phyloP scores from a whole-genome alignment of 2,797 vertebrate species.

The Muraenolepis orangiensis region DNA sequence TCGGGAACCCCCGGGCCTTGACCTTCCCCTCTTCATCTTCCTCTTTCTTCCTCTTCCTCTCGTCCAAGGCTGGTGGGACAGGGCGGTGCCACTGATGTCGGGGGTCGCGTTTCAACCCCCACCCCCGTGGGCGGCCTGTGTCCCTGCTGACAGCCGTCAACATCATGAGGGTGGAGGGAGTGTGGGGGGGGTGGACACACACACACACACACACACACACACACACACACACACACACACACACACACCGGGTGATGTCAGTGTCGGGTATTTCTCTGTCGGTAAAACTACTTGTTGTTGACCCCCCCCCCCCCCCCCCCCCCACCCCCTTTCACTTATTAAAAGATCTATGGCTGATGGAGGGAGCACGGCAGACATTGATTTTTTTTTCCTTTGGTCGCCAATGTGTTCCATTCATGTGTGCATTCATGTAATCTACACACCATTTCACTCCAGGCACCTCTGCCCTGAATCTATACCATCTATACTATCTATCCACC shows the following conservation, averaged over 20 bases:
- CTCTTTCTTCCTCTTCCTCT: too few relatives aligned
- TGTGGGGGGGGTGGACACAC: too few relatives aligned
- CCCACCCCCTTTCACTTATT: neutral
- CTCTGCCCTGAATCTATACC: too few relatives aligned
- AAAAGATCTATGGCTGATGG: neutral
- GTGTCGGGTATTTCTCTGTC: neutral
- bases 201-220: too few relatives aligned
- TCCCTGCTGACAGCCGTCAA: neutral
- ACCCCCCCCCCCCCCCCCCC: neutral
- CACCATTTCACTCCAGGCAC: neutral
- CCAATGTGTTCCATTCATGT: neutral
- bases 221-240: too few relatives aligned
- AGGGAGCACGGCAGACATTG: neutral
- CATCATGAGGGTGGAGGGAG: neutral
- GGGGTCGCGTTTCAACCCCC: neutral
- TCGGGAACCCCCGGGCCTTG: constrained; percentile 46
- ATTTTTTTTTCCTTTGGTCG: neutral
- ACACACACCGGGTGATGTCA: neutral
- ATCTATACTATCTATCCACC: neutral
- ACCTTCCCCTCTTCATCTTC: constrained; percentile 58
- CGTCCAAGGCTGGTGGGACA: constrained; percentile 17
- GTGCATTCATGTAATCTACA: neutral
- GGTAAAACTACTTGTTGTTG: neutral
- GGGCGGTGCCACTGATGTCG: neutral
- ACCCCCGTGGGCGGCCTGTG: neutral